Evolutionary conservation across 2,888 invertebrate species (phyloP).

Genomic region (Campoletis raptor): DNA sequence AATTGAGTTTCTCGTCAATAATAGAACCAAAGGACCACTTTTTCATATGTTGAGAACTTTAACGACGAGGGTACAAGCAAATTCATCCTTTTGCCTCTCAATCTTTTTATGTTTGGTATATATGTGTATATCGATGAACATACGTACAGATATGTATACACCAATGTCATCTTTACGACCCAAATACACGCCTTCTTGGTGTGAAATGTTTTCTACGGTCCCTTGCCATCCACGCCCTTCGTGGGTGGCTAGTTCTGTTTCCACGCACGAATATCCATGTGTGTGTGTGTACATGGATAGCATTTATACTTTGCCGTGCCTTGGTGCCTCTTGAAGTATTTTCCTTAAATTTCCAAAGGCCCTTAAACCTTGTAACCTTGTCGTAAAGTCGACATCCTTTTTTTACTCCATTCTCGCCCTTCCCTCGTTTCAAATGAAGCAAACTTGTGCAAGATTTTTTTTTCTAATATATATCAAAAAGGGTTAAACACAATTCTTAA

Average conservation of each 20-base stretch:
- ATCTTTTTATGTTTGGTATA: background rate
- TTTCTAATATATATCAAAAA: background rate
- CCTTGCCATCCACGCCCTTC: slow-evolving; percentile 64
- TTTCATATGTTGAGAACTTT: slow-evolving; percentile 48
- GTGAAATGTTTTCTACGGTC: slow-evolving; percentile 68
- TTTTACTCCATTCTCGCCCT: slow-evolving; percentile 11
- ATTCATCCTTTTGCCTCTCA: slow-evolving; percentile 38
- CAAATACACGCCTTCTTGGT: slow-evolving; percentile 64
- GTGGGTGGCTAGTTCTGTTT: slow-evolving; percentile 65
- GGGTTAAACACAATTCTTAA: too few species aligned
- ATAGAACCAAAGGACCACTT: slow-evolving; percentile 49
- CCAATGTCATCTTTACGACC: slow-evolving; percentile 60
- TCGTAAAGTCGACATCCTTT: slow-evolving; percentile 60
- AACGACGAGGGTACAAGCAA: slow-evolving; percentile 29
- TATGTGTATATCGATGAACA: background rate
- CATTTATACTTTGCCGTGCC: slow-evolving; percentile 50
- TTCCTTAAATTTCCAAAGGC: slow-evolving; percentile 43
- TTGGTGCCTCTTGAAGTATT: slow-evolving; percentile 22
- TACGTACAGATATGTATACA: background rate
- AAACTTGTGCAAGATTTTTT: slow-evolving; percentile 29
- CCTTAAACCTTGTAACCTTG: slow-evolving; percentile 65
- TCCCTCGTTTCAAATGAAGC: background rate
- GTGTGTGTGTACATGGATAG: slow-evolving; percentile 5
- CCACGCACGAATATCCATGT: slow-evolving; percentile 1
- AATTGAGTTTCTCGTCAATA: slow-evolving; percentile 41